phyloP scores from a whole-genome alignment of 2,888 invertebrate species.

The Melipona beecheii region DNA sequence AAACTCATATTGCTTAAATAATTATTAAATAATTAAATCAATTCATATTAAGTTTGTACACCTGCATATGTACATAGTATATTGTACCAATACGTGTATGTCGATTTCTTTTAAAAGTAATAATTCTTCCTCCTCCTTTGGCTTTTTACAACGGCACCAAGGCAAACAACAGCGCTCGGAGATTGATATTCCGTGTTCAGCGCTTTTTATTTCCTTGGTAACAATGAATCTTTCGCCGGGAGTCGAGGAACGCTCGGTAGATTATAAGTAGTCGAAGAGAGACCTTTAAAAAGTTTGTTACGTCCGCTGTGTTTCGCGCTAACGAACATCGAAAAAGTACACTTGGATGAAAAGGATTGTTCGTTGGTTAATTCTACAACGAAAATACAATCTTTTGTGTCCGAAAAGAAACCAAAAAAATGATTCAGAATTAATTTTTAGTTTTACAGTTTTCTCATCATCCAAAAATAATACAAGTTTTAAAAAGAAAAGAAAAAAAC shows the following conservation, averaged over 20 bases:
- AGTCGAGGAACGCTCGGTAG: slow-evolving; percentile 26
- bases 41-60: neutral
- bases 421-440: neutral
- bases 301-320: neutral
- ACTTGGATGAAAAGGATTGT: neutral
- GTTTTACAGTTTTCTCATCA: too few relatives aligned
- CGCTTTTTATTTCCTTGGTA: slow-evolving; percentile 15
- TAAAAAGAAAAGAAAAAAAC: too few relatives aligned
- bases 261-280: slow-evolving; percentile 31
- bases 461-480: too few relatives aligned
- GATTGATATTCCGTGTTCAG: slow-evolving; percentile 37
- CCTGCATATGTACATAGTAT: neutral
- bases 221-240: slow-evolving; percentile 22
- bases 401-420: neutral
- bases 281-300: slow-evolving; percentile 1
- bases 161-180: neutral
- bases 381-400: neutral
- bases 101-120: neutral
- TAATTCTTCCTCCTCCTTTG: neutral
- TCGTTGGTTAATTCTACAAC: neutral
- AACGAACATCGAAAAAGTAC: neutral
- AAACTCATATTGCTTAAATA: too few relatives aligned
- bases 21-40: too few relatives aligned
- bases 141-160: neutral
- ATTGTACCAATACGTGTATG: neutral